phyloP scores from a whole-genome alignment of 92 coral and sea anemone species.

The Scolanthus callimorphus region DNA sequence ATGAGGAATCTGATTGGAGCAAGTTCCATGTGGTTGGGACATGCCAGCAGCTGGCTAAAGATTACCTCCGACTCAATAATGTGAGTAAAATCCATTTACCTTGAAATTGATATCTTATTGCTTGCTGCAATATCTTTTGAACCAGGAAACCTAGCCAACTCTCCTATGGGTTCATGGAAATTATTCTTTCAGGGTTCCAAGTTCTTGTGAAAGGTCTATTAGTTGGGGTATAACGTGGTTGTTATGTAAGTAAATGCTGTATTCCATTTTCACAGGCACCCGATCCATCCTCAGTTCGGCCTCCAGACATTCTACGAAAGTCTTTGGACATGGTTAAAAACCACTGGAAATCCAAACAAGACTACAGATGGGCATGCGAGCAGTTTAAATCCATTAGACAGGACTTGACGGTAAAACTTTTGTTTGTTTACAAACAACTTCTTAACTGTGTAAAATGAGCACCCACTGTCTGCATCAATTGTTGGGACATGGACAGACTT shows the following conservation, averaged over 20 bases:
- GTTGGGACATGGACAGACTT: no score
- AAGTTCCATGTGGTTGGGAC: slow-evolving; percentile 94
- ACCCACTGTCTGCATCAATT: no score
- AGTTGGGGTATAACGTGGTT: no score
- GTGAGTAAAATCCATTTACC: slow-evolving; percentile 44
- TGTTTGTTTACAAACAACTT: no score
- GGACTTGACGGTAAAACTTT: slow-evolving; percentile 83
- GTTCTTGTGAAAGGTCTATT: not conserved
- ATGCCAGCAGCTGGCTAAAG: slow-evolving; percentile 83
- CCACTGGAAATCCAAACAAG: slow-evolving; percentile 82
- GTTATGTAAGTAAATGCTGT: not conserved
- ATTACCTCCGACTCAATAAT: slow-evolving; percentile 79
- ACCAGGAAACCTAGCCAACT: no score
- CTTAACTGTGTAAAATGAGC: no score
- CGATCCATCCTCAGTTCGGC: slow-evolving; percentile 95
- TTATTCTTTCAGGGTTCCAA: not conserved
- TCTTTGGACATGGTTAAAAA: slow-evolving; percentile 81
- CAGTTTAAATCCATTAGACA: slow-evolving; percentile 96
- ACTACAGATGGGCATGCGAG: slow-evolving; percentile 84
- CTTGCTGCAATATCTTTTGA: not conserved
- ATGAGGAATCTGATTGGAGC: slow-evolving; percentile 96
- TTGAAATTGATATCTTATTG: not conserved
- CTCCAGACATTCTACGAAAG: slow-evolving; percentile 69
- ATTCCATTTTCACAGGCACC: slow-evolving; percentile 64
- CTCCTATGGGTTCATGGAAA: no score